Conservation (phyloP, 2,888 invertebrate species). For the Nephrotoma guestfalica region DNA sequence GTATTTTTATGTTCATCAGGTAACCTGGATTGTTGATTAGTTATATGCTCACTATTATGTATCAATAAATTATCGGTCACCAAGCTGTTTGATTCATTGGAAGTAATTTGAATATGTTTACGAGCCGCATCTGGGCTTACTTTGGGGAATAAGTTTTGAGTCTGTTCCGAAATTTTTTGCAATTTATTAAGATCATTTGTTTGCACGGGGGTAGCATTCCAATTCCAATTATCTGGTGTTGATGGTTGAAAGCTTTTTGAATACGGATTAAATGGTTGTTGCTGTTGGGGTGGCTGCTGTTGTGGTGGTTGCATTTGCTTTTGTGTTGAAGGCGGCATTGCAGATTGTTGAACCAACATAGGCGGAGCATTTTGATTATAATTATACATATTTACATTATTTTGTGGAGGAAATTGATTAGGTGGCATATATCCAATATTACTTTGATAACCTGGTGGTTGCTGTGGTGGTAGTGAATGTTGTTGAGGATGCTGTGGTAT, state of each 20-base stretch:
- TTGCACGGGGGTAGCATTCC: conserved; percentile 7
- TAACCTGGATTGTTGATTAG: conserved; percentile 11
- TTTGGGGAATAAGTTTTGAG: background rate
- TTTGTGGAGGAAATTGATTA: conserved; percentile 3
- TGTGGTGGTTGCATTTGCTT: background rate
- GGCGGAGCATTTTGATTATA: background rate
- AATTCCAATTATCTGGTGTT: conserved; percentile 7
- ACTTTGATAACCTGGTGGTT: background rate
- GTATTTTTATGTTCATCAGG: conserved; percentile 12
- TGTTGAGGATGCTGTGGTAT: background rate
- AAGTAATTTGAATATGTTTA: background rate
- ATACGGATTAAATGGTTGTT: background rate
- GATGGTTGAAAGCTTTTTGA: background rate
- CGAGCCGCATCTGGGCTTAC: background rate
- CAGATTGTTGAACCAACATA: background rate
- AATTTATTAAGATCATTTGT: conserved; percentile 26
- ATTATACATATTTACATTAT: conserved; percentile 6
- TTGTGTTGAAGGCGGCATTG: background rate
- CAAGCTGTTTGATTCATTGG: background rate
- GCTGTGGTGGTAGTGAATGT: background rate
- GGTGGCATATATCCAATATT: background rate
- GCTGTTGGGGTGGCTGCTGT: background rate
- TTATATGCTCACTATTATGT: background rate
- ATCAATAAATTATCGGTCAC: background rate
- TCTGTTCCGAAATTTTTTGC: background rate